Percentiles rank a stretch among this genome's conserved stretches.
Conservation (phyloP, 2,113 vertebrate genomes). For the Pavo muticus region DNA sequence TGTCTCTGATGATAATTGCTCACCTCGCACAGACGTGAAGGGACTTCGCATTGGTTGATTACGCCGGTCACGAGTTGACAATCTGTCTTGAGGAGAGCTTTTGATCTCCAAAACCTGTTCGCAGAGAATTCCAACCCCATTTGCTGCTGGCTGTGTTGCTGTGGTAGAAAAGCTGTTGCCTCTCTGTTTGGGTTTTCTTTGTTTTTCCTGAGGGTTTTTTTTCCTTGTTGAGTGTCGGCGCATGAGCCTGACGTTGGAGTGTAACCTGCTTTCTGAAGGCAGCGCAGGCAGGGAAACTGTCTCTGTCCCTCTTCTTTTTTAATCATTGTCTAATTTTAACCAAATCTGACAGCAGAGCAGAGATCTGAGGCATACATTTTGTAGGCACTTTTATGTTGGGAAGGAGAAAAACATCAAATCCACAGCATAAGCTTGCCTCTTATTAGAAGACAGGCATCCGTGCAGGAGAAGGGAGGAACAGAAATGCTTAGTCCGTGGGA, state of each 20-base stretch:
- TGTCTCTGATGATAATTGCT: conserved; percentile 69
- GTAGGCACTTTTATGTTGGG: conserved; percentile 5
- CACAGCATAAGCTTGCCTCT: neutral
- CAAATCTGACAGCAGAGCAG: conserved; percentile 11
- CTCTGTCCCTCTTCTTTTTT: neutral
- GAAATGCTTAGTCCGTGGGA: neutral
- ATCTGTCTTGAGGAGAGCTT: conserved; percentile 37
- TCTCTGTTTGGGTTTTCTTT: neutral
- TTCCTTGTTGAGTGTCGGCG: neutral
- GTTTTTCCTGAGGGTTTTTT: neutral
- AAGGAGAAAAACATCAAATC: conserved; percentile 20
- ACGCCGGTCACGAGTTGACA: neutral
- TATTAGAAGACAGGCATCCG: neutral
- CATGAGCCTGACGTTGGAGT: neutral
- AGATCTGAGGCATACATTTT: conserved; percentile 40
- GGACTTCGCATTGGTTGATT: conserved; percentile 56
- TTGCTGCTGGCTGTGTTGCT: neutral
- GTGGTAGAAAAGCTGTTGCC: neutral
- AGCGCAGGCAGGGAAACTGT: neutral
- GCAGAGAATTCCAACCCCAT: neutral
- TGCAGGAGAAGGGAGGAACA: neutral
- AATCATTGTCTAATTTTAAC: conserved; percentile 34
- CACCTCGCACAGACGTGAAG: conserved; percentile 28
- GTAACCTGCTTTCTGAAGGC: conserved; percentile 2
- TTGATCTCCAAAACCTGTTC: neutral